These are phyloP conservation scores for Microcebus murinus DNA, from an alignment of 2,113 vertebrate species.

Conservation along the genomic window DNA sequence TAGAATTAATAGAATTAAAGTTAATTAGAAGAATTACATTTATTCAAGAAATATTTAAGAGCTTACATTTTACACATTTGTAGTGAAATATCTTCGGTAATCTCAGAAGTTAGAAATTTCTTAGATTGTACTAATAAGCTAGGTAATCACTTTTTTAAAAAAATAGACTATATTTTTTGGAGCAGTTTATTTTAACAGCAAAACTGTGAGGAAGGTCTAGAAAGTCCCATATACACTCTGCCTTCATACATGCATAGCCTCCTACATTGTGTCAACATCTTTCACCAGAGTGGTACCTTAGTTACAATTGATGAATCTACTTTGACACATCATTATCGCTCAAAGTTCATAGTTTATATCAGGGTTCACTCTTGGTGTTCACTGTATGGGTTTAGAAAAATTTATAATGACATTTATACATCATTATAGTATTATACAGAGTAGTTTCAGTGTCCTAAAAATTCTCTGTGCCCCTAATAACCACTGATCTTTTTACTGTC, in stretches of 20 bases:
- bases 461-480: background rate
- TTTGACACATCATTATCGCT: background rate
- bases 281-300: background rate
- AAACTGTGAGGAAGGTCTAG: background rate
- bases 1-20: background rate
- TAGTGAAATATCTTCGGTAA: background rate
- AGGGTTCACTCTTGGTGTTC: background rate
- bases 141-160: background rate
- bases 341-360: background rate
- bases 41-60: background rate
- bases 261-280: background rate
- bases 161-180: background rate
- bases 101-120: background rate
- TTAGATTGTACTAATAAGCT: background rate
- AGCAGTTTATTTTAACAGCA: background rate
- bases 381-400: background rate
- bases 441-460: background rate
- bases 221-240: background rate
- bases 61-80: background rate
- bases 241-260: background rate
- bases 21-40: background rate
- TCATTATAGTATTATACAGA: too few species aligned
- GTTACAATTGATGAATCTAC: background rate
- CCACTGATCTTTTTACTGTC: background rate
- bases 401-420: background rate